These are phyloP conservation scores for Mesocentrotus franciscanus DNA, from an alignment of 53 echinoderm and acorn worm species.

Conservation along the genomic window DNA sequence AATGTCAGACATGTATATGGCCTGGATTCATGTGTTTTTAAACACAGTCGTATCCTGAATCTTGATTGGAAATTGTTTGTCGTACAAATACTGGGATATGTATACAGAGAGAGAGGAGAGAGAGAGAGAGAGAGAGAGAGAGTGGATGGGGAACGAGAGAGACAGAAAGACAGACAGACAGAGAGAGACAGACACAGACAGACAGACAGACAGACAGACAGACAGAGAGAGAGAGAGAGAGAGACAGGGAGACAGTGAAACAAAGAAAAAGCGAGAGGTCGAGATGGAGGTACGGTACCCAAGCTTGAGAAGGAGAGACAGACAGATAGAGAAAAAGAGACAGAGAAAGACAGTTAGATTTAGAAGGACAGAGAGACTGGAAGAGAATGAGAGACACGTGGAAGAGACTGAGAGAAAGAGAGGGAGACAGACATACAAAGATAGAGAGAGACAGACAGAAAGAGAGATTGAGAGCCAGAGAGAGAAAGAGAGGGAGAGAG, in stretches of 20 bases:
- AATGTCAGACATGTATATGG: slow-evolving; percentile 29
- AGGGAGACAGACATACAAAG: neutral
- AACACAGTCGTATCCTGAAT: neutral
- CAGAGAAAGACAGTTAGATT: neutral
- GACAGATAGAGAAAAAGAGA: neutral
- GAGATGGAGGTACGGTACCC: no score
- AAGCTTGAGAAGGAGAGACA: neutral
- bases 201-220: neutral
- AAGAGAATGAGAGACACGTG: neutral
- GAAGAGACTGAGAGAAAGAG: neutral
- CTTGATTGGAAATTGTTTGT: slow-evolving; percentile 32
- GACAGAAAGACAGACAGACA: neutral
- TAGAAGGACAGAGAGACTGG: neutral
- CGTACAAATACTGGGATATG: neutral
- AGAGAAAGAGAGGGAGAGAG: neutral
- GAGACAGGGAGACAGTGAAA: no score
- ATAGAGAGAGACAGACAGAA: neutral
- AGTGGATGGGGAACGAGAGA: neutral
- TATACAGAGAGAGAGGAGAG: neutral
- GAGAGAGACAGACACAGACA: neutral
- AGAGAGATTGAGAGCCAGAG: neutral
- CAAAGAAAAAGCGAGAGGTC: neutral
- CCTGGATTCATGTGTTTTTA: neutral
- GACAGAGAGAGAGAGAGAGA: neutral
- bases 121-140: neutral